Percentiles rank a stretch among this genome's conserved stretches.
phyloP scores from a whole-genome alignment of 2,888 invertebrate genomes.

The Lordiphosa fenestrarum region DNA sequence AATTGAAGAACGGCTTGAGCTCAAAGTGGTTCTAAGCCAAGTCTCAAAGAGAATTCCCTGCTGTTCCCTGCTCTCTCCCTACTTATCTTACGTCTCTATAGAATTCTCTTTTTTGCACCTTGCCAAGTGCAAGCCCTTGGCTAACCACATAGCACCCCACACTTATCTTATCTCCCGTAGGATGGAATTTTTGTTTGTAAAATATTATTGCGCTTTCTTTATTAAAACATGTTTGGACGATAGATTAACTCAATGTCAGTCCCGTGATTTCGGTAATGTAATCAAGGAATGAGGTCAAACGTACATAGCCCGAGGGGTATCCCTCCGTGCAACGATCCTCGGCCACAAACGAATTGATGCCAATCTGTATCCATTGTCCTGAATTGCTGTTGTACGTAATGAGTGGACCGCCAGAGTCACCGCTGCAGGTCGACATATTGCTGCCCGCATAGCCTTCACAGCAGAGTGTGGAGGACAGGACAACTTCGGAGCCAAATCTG shows the following conservation, averaged over 20 bases:
- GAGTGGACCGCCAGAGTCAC: slow-evolving; percentile 78
- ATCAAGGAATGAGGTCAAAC: slow-evolving; percentile 69
- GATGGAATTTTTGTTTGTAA: too few relatives aligned
- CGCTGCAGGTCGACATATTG: slow-evolving; percentile 77
- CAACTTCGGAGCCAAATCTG: slow-evolving; percentile 52
- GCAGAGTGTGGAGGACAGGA: slow-evolving; percentile 69
- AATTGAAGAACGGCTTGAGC: too few relatives aligned
- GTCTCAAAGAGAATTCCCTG: too few relatives aligned
- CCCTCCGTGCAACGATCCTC: slow-evolving; percentile 72
- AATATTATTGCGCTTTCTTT: too few relatives aligned
- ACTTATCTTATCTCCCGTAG: too few relatives aligned
- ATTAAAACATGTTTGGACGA: too few relatives aligned
- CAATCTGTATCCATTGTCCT: slow-evolving; percentile 68
- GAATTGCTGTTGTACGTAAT: slow-evolving; percentile 39
- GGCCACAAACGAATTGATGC: slow-evolving; percentile 78
- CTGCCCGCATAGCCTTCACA: slow-evolving; percentile 58
- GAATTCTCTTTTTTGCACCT: too few relatives aligned
- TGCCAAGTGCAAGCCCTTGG: too few relatives aligned
- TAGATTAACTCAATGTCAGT: slow-evolving; percentile 20
- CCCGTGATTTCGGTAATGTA: slow-evolving; percentile 64
- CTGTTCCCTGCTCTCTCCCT: too few relatives aligned
- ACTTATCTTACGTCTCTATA: too few relatives aligned
- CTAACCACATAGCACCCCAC: too few relatives aligned
- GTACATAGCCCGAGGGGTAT: slow-evolving; percentile 74
- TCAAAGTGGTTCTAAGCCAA: too few relatives aligned